These are phyloP conservation scores for Catostomus latipinnis DNA, from an alignment of 2,797 vertebrate species.

Conservation along the genomic window DNA sequence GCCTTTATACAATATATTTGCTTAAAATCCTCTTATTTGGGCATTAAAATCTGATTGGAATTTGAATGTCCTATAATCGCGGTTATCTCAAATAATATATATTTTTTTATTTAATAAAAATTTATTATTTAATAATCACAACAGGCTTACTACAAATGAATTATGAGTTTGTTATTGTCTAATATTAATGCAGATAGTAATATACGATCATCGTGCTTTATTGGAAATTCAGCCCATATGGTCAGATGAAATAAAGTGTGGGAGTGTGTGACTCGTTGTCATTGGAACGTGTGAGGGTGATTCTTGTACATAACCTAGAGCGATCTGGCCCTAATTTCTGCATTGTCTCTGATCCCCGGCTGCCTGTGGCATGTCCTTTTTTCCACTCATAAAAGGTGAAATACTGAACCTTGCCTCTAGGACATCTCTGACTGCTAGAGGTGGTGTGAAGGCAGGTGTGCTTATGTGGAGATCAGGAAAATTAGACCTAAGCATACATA, in stretches of 20 bases:
- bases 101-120: no score
- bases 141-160: no score
- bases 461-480: slow-evolving; percentile 29
- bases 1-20: no score
- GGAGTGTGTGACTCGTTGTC: slow-evolving; percentile 56
- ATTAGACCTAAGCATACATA: slow-evolving; percentile 40
- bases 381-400: slow-evolving; percentile 52
- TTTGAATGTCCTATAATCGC: no score
- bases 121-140: no score
- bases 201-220: slow-evolving; percentile 32
- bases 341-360: slow-evolving; percentile 57
- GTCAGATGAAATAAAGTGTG: slow-evolving; percentile 49
- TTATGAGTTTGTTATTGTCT: neutral
- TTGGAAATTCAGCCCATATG: slow-evolving; percentile 45
- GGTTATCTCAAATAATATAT: no score
- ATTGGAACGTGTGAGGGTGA: slow-evolving; percentile 52
- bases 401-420: slow-evolving; percentile 58
- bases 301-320: slow-evolving; percentile 44
- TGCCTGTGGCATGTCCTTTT: slow-evolving; percentile 43
- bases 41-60: no score
- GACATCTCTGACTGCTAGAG: slow-evolving; percentile 41
- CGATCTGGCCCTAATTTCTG: slow-evolving; percentile 58
- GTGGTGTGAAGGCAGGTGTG: slow-evolving; percentile 39
- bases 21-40: no score
- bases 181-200: slow-evolving; percentile 29